Percentiles rank a stretch among this genome's conserved stretches.
Evolutionary conservation across 2,888 invertebrate genomes (phyloP).

Genomic region (Eupithecia abbreviata): DNA sequence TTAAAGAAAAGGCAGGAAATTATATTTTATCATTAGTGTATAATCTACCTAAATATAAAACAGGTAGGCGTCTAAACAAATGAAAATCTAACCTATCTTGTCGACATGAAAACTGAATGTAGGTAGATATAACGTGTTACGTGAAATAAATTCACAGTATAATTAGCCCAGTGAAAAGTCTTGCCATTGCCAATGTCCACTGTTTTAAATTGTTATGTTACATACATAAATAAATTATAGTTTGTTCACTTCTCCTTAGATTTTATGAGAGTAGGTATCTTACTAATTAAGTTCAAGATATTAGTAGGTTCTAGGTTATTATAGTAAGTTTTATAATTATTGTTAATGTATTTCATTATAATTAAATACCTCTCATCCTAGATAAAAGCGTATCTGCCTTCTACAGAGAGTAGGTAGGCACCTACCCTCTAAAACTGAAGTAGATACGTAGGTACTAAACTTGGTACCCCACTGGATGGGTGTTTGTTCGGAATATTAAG

Average conservation of each 20-base stretch:
- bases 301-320: not conserved
- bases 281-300: not conserved
- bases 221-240: not conserved
- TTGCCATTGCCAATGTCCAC: not conserved
- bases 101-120: not conserved
- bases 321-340: not conserved
- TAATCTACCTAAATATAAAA: not conserved
- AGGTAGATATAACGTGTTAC: not conserved
- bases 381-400: not conserved
- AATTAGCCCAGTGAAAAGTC: constrained; percentile 1
- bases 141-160: not conserved
- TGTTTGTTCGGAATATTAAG: not conserved
- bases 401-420: no score
- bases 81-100: not conserved
- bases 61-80: not conserved
- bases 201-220: not conserved
- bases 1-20: not conserved
- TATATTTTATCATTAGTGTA: not conserved
- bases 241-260: not conserved
- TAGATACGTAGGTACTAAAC: constrained; percentile 2
- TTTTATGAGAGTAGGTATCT: not conserved
- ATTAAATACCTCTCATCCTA: not conserved
- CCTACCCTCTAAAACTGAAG: not conserved
- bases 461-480: not conserved
- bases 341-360: not conserved